A percentile compares a stretch with the other conserved stretches of the same genome.
Conservation (phyloP, 2,888 invertebrate genomes). For the Philonicus albiceps region DNA sequence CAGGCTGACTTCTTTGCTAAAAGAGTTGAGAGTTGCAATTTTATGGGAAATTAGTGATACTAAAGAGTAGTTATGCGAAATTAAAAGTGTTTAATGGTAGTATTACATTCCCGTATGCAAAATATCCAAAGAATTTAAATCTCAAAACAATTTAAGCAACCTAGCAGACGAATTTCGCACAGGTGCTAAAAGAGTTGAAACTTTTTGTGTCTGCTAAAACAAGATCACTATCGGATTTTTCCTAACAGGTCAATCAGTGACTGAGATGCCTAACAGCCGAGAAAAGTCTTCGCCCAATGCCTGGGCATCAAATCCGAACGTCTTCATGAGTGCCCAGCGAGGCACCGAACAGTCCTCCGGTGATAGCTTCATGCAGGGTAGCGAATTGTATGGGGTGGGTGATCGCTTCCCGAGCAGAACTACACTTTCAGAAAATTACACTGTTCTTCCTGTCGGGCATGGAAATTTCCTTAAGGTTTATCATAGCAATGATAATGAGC, state of each 20-base stretch:
- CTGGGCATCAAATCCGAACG: not conserved
- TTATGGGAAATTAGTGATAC: not conserved
- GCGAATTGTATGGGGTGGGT: not conserved
- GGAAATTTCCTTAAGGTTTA: constrained; percentile 62
- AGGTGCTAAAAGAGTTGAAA: not conserved
- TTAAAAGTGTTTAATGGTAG: not conserved
- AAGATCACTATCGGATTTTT: not conserved
- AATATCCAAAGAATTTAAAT: not conserved
- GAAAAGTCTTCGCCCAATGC: not conserved
- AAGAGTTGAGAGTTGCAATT: not conserved
- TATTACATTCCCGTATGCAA: not conserved
- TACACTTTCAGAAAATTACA: constrained; percentile 58
- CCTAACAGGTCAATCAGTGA: not conserved
- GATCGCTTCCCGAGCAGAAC: constrained; percentile 6
- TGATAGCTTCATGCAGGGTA: not conserved
- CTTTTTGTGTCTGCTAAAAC: not conserved
- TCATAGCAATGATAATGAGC: constrained; percentile 53
- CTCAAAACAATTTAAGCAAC: not conserved
- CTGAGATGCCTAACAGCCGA: constrained; percentile 1
- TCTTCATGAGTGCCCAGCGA: not conserved
- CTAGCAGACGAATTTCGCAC: not conserved
- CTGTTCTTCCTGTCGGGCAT: constrained; percentile 60
- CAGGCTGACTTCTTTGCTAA: not conserved
- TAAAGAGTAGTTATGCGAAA: not conserved
- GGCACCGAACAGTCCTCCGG: not conserved